These are phyloP conservation scores for Scarus forsteni DNA, from an alignment of 2,797 vertebrate genomes.

Conservation along the genomic window DNA sequence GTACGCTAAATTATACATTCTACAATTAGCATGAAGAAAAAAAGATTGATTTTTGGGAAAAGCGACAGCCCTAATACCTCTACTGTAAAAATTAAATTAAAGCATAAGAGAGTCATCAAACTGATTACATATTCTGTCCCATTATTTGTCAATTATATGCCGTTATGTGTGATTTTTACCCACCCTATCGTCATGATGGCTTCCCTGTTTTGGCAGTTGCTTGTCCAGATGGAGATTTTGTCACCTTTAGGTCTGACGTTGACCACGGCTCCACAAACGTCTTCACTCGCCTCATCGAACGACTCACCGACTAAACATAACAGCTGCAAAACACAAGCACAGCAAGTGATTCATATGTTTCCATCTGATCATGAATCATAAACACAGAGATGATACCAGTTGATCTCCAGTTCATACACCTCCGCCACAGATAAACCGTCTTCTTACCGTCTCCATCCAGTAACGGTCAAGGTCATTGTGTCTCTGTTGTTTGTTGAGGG, in stretches of 20 bases:
- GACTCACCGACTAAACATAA: constrained; percentile 90
- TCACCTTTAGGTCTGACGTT: constrained; percentile 89
- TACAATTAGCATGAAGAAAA: too few relatives aligned
- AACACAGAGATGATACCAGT: too few relatives aligned
- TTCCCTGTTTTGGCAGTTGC: constrained; percentile 89
- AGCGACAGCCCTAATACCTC: too few relatives aligned
- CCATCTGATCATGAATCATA: background rate
- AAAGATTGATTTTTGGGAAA: too few relatives aligned
- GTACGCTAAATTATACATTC: too few relatives aligned
- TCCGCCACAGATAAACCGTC: background rate
- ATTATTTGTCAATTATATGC: background rate
- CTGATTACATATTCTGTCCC: background rate
- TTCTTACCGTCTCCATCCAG: constrained; percentile 88
- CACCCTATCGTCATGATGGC: constrained; percentile 90
- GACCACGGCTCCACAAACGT: constrained; percentile 89
- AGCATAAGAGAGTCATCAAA: too few relatives aligned
- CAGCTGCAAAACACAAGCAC: constrained; percentile 74
- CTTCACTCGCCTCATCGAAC: constrained; percentile 88
- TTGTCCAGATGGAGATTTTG: constrained; percentile 90
- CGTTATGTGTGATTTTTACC: constrained; percentile 13
- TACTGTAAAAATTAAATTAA: too few relatives aligned
- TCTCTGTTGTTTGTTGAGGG: constrained; percentile 88
- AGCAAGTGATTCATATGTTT: background rate
- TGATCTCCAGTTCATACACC: too few relatives aligned
- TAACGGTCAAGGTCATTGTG: constrained; percentile 88